Evolutionary conservation across 1,140 invertebrate species (phyloP).

Genomic region (Orchestia grillus): DNA sequence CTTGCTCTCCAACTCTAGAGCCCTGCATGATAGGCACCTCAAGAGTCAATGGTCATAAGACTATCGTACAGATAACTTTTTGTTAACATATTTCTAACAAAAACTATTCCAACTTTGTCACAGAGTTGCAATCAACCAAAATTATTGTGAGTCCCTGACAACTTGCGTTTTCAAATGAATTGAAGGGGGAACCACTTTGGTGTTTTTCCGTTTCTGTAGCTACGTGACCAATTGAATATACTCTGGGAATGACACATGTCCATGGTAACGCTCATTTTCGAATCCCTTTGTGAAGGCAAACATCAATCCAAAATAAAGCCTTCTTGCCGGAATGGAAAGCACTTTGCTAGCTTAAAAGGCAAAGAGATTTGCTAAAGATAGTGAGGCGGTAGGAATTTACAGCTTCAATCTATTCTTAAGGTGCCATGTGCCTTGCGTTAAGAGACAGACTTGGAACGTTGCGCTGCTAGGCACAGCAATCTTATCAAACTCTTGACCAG

Average conservation of each 20-base stretch:
- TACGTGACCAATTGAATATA: background rate
- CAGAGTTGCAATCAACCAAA: too few species aligned
- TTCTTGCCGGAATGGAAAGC: background rate
- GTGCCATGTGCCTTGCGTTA: background rate
- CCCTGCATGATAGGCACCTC: too few species aligned
- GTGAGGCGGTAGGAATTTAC: background rate
- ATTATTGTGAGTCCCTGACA: too few species aligned
- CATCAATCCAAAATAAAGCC: background rate
- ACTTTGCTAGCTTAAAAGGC: background rate
- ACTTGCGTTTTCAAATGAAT: too few species aligned
- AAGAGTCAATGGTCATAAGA: too few species aligned
- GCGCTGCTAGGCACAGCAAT: constrained; percentile 4
- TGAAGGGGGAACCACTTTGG: too few species aligned
- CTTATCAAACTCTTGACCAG: background rate
- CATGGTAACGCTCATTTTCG: background rate
- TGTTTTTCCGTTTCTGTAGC: background rate
- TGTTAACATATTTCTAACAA: too few species aligned
- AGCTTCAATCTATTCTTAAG: background rate
- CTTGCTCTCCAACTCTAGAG: too few species aligned
- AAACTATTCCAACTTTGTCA: too few species aligned
- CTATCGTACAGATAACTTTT: too few species aligned
- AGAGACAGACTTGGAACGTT: background rate
- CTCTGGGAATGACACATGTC: background rate
- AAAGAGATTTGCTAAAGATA: background rate
- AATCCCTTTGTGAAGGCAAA: background rate